These are phyloP conservation scores for Apodemus speciosus DNA, from an alignment of 2,113 vertebrate genomes.

Conservation along the genomic window DNA sequence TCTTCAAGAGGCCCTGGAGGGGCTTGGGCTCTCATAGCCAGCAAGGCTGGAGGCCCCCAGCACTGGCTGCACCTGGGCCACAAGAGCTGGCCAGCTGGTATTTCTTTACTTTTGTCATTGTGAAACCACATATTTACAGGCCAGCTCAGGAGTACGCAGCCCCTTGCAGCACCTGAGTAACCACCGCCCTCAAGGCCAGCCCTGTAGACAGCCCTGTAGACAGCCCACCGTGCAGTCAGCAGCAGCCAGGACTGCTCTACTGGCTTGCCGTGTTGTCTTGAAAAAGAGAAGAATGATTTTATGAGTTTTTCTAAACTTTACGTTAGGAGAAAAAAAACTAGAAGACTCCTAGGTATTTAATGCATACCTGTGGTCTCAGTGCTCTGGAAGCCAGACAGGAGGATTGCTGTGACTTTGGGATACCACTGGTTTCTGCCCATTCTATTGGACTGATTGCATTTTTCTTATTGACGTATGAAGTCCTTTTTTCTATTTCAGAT, in stretches of 20 bases:
- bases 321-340: background rate
- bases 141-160: background rate
- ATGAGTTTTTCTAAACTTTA: background rate
- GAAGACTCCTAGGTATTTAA: background rate
- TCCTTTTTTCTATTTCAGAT: background rate
- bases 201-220: background rate
- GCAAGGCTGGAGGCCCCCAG: background rate
- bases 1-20: conserved; percentile 52
- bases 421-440: background rate
- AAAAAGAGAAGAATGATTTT: background rate
- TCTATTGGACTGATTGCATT: background rate
- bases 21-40: conserved; percentile 2
- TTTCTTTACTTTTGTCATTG: background rate
- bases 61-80: conserved; percentile 2
- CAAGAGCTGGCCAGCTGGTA: background rate
- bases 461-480: background rate
- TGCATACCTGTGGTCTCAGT: background rate
- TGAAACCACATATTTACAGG: background rate
- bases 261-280: background rate
- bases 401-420: background rate
- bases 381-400: background rate
- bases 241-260: background rate
- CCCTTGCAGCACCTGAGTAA: conserved; percentile 30
- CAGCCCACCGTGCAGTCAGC: background rate
- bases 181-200: background rate